Evolutionary conservation across 2,797 vertebrate genomes (phyloP).

Genomic region (Gorsachius magnificus): DNA sequence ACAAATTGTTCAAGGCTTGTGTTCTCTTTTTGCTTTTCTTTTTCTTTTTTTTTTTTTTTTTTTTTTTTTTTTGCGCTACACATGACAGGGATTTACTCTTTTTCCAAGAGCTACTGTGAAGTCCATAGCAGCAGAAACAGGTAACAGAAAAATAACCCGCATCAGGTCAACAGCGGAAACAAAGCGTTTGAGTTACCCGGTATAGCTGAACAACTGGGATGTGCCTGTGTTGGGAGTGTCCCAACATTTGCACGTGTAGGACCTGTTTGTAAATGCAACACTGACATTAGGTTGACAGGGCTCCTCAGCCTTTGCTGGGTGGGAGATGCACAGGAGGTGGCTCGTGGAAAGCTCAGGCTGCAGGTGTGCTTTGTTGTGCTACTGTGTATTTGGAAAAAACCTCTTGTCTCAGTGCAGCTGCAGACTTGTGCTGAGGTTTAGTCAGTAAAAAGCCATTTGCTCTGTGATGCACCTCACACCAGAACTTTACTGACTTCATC

Average conservation of each 20-base stretch:
- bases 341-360: neutral
- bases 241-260: neutral
- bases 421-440: neutral
- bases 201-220: neutral
- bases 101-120: neutral
- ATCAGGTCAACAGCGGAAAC: neutral
- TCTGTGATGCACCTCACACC: neutral
- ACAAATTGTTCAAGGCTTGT: neutral
- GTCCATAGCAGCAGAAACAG: neutral
- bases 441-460: neutral
- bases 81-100: neutral
- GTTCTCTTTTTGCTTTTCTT: neutral
- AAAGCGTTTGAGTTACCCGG: neutral
- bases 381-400: neutral
- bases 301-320: neutral
- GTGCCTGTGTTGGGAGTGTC: neutral
- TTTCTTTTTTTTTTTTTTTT: neutral
- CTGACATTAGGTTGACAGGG: neutral
- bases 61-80: neutral
- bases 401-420: rapidly evolving
- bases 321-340: neutral
- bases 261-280: neutral
- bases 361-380: neutral
- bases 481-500: neutral
- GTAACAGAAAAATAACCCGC: neutral